phyloP scores from a whole-genome alignment of 2,888 invertebrate species.

The Hirudinaria manillensis region DNA sequence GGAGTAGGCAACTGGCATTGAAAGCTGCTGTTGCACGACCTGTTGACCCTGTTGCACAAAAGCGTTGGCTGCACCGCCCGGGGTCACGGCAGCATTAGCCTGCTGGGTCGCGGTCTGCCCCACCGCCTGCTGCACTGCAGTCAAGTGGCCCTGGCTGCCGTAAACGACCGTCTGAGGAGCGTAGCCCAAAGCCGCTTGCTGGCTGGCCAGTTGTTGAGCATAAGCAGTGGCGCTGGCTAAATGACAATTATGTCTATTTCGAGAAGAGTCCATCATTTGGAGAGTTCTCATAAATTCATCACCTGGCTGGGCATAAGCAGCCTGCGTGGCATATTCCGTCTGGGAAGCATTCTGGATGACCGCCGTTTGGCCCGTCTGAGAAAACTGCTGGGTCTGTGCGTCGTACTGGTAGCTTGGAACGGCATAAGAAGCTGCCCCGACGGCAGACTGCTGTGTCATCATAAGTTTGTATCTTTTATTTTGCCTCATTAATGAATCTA shows the following conservation, averaged over 20 bases:
- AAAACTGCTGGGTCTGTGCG: neutral
- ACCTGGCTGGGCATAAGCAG: constrained; percentile 13
- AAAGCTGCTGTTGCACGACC: constrained; percentile 3
- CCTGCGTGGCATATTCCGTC: constrained; percentile 10
- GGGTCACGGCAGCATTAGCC: neutral
- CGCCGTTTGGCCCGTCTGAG: constrained; percentile 9
- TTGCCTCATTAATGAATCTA: neutral
- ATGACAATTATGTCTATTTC: neutral
- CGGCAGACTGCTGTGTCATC: constrained; percentile 4
- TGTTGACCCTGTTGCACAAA: neutral
- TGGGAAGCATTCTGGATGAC: constrained; percentile 11
- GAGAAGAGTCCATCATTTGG: neutral
- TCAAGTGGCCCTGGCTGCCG: constrained; percentile 8
- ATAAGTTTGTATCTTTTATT: neutral
- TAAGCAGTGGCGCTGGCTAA: neutral
- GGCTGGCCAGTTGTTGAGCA: constrained; percentile 4
- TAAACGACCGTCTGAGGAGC: constrained; percentile 19
- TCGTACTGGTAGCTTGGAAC: constrained; percentile 29
- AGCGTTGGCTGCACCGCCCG: neutral
- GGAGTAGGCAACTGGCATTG: constrained; percentile 3
- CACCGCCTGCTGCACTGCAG: constrained; percentile 16
- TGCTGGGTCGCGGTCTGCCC: neutral
- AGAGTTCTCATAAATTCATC: neutral
- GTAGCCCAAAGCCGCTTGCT: constrained; percentile 9
- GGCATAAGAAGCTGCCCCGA: constrained; percentile 21